Evolutionary conservation across 2,888 invertebrate genomes (phyloP).

Genomic region (Aproaerema taeniolella): DNA sequence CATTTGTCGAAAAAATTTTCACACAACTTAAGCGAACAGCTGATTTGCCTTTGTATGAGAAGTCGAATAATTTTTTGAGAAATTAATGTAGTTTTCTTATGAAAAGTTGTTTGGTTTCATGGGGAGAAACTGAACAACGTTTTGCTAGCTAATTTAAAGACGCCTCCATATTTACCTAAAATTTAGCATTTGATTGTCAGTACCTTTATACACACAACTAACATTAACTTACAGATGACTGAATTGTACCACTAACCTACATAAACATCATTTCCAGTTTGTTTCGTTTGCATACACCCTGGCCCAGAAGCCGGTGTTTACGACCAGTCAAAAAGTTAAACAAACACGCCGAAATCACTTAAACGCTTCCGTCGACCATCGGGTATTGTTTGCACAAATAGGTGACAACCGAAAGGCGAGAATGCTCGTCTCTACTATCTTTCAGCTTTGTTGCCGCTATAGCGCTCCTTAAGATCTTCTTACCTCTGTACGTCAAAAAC

Average conservation of each 20-base stretch:
- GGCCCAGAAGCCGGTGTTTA: conserved; percentile 14
- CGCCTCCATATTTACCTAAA: too few species aligned
- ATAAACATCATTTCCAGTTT: conserved; percentile 1
- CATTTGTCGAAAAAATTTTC: too few species aligned
- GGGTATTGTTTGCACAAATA: conserved; percentile 51
- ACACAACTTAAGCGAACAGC: too few species aligned
- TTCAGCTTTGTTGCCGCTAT: background rate
- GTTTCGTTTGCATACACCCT: conserved; percentile 2
- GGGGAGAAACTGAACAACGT: too few species aligned
- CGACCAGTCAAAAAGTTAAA: conserved; percentile 25
- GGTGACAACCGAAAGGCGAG: conserved; percentile 22
- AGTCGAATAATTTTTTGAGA: too few species aligned
- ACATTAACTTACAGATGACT: too few species aligned
- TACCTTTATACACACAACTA: too few species aligned
- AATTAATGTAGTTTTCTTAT: too few species aligned
- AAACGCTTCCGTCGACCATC: conserved; percentile 26
- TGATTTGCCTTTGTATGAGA: too few species aligned
- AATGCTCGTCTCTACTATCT: background rate
- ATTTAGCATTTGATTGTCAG: too few species aligned
- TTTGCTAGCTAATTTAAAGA: too few species aligned
- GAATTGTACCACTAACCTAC: conserved; percentile 5
- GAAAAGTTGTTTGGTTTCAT: too few species aligned
- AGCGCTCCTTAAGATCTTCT: background rate
- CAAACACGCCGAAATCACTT: conserved; percentile 31
- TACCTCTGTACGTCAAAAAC: background rate